Conservation (phyloP, 2,113 vertebrate genomes). For the Elanus axillaris region DNA sequence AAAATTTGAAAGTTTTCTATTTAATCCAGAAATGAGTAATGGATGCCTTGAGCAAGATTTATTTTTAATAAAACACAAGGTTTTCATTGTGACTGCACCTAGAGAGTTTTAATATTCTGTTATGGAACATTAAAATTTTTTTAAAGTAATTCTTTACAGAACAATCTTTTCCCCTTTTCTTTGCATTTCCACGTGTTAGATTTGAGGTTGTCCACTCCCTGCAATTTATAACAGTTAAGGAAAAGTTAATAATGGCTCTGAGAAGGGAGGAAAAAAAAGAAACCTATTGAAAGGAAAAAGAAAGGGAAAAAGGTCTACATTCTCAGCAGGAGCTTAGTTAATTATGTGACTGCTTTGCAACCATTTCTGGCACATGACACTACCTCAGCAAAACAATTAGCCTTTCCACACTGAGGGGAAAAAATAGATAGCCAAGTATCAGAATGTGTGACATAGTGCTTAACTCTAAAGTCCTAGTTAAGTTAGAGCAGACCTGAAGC, state of each 20-base stretch:
- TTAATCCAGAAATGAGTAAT: slow-evolving; percentile 51
- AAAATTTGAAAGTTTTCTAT: slow-evolving; percentile 32
- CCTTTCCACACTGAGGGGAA: background rate
- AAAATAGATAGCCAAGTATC: background rate
- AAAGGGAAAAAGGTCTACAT: background rate
- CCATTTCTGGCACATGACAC: background rate
- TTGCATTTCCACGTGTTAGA: background rate
- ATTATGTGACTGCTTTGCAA: slow-evolving; percentile 6
- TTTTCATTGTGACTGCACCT: slow-evolving; percentile 45
- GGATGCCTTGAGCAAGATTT: slow-evolving; percentile 27
- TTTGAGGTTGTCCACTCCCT: background rate
- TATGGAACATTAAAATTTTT: slow-evolving; percentile 11
- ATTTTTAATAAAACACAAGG: slow-evolving; percentile 59
- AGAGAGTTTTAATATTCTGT: slow-evolving; percentile 19
- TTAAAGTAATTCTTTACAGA: background rate
- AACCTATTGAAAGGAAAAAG: background rate
- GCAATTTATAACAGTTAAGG: background rate
- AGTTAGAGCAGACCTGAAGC: background rate
- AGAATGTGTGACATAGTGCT: background rate
- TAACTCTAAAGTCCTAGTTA: background rate
- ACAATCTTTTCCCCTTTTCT: background rate
- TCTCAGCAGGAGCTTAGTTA: slow-evolving; percentile 2
- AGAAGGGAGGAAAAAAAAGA: background rate
- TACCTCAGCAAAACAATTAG: background rate
- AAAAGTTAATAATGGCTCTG: slow-evolving; percentile 22